phyloP scores from a whole-genome alignment of 2,797 vertebrate species.

The Enteromius viviparus region DNA sequence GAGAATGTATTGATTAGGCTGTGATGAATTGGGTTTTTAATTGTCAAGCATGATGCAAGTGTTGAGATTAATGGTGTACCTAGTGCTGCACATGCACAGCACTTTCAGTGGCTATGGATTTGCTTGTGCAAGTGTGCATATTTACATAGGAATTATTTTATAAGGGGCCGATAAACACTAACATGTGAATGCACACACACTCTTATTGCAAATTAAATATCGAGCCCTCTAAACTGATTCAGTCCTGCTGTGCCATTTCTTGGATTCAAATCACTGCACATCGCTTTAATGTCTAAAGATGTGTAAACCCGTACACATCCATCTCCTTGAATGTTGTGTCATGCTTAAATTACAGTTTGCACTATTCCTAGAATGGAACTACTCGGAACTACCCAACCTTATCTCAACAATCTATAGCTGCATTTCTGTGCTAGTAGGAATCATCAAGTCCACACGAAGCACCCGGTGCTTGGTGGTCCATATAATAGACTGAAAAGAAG shows the following conservation, averaged over 20 bases:
- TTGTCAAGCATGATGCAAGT: conserved; percentile 16
- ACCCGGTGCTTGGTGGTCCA: conserved; percentile 34
- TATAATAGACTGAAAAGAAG: conserved; percentile 23
- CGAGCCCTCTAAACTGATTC: conserved; percentile 18
- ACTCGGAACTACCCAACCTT: neutral
- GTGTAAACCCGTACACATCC: neutral
- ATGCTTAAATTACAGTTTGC: conserved; percentile 7
- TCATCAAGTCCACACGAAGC: conserved; percentile 4
- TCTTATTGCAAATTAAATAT: conserved; percentile 25
- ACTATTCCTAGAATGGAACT: neutral
- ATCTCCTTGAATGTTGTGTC: neutral
- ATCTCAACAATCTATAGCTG: neutral
- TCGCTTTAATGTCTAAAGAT: neutral
- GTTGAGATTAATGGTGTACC: conserved; percentile 6
- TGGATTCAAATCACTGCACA: neutral
- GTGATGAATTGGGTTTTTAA: conserved; percentile 20
- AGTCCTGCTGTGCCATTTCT: neutral
- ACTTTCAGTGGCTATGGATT: neutral
- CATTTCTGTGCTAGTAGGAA: neutral
- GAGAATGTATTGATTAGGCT: conserved; percentile 27
- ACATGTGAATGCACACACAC: neutral
- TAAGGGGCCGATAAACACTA: neutral
- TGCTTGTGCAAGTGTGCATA: neutral
- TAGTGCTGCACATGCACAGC: conserved; percentile 9
- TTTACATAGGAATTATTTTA: neutral